Evolutionary conservation across 2,888 invertebrate genomes (phyloP).

Genomic region (Parelbella ahira): DNA sequence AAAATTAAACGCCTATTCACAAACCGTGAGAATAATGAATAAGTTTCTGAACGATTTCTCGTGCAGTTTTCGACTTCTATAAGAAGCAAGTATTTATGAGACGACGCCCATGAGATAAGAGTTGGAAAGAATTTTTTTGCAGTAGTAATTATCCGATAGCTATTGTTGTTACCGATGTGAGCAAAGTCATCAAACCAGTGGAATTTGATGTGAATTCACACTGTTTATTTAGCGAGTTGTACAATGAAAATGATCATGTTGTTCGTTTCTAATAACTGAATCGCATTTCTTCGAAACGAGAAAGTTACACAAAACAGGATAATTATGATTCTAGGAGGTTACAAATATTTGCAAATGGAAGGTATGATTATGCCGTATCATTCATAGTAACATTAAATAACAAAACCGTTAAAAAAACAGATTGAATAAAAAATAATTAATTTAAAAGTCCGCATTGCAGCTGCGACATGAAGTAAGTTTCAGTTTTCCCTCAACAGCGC

Average conservation of each 20-base stretch:
- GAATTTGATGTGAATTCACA: background rate
- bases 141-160: constrained; percentile 4
- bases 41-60: constrained; percentile 22
- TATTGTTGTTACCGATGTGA: constrained; percentile 12
- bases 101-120: constrained; percentile 7
- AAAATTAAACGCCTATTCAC: constrained; percentile 19
- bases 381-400: too few species aligned
- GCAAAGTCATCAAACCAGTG: constrained; percentile 1
- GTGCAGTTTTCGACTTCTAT: constrained; percentile 18
- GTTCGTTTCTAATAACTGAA: background rate
- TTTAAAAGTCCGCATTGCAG: too few species aligned
- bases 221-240: background rate
- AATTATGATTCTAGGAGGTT: too few species aligned
- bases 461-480: too few species aligned
- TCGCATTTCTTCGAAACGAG: too few species aligned
- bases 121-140: constrained; percentile 15
- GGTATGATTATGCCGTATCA: too few species aligned
- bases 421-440: too few species aligned
- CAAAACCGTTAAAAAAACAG: too few species aligned
- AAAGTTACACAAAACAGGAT: too few species aligned
- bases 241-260: background rate
- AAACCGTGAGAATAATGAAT: constrained; percentile 14
- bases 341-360: too few species aligned
- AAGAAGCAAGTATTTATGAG: constrained; percentile 1
- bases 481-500: too few species aligned